A percentile compares a stretch with the other conserved stretches of the same genome.
Evolutionary conservation across 2,888 invertebrate genomes (phyloP).

Genomic region (Thereva nobilitata): DNA sequence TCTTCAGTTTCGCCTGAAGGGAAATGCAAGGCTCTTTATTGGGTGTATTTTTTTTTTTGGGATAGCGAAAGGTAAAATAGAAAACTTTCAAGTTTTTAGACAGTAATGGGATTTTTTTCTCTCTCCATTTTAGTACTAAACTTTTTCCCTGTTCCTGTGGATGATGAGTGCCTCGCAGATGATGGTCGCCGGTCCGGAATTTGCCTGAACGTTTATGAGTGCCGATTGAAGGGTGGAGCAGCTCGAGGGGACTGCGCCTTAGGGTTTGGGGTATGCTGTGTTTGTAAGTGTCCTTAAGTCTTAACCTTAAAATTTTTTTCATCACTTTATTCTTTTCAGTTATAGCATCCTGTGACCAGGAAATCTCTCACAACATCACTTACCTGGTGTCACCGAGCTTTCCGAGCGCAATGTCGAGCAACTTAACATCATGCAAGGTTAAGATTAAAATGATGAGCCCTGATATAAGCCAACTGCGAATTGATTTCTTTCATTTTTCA

Average conservation of each 20-base stretch:
- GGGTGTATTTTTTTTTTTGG: no score
- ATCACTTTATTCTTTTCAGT: constrained; percentile 60
- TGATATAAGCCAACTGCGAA: constrained; percentile 79
- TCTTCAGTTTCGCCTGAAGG: neutral
- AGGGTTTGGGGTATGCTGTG: constrained; percentile 84
- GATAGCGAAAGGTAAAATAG: neutral
- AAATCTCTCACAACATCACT: constrained; percentile 76
- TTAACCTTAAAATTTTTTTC: neutral
- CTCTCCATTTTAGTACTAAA: constrained; percentile 68
- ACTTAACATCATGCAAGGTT: constrained; percentile 70
- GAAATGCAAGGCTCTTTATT: constrained; percentile 7
- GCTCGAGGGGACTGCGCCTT: constrained; percentile 79
- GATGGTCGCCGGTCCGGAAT: constrained; percentile 73
- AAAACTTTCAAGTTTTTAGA: neutral
- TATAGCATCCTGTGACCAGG: constrained; percentile 72
- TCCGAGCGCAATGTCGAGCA: constrained; percentile 71
- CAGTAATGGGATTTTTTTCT: constrained; percentile 6
- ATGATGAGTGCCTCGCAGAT: constrained; percentile 75
- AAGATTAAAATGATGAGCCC: constrained; percentile 75
- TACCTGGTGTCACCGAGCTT: constrained; percentile 83
- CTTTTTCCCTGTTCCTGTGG: constrained; percentile 82
- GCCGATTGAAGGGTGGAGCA: constrained; percentile 70
- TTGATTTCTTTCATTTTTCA: constrained; percentile 83
- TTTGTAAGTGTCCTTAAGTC: constrained; percentile 67
- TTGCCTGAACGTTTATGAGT: constrained; percentile 84